phyloP scores from a whole-genome alignment of 2,888 invertebrate species.

The Eristalis arbustorum region DNA sequence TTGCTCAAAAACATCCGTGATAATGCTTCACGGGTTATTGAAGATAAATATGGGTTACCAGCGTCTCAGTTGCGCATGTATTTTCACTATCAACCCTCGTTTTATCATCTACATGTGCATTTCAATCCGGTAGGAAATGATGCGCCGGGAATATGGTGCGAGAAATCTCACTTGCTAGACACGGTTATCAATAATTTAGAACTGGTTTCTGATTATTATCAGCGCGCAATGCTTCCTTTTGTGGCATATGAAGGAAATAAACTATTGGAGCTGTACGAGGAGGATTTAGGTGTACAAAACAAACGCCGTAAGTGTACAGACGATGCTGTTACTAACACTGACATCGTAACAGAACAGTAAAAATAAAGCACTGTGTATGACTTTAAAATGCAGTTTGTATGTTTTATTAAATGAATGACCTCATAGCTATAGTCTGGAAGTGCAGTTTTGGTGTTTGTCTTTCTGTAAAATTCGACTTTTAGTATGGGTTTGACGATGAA shows the following conservation, averaged over 20 bases:
- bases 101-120: conserved; percentile 97
- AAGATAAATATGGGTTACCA: conserved; percentile 87
- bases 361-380: neutral
- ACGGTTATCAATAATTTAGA: conserved; percentile 95
- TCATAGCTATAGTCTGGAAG: too few relatives aligned
- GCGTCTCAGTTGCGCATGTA: conserved; percentile 89
- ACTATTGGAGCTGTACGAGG: conserved; percentile 84
- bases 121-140: conserved; percentile 91
- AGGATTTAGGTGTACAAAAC: conserved; percentile 30
- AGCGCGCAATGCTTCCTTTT: conserved; percentile 90
- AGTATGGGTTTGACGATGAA: too few relatives aligned
- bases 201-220: conserved; percentile 90
- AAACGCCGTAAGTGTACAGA: neutral
- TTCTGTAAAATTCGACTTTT: too few relatives aligned
- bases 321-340: neutral
- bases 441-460: too few relatives aligned
- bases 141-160: conserved; percentile 90
- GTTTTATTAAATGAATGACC: too few relatives aligned
- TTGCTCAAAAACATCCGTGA: conserved; percentile 90
- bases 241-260: conserved; percentile 88
- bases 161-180: conserved; percentile 92
- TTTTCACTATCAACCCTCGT: conserved; percentile 97
- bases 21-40: conserved; percentile 88
- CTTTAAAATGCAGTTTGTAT: too few relatives aligned
- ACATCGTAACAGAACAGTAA: neutral